phyloP scores from a whole-genome alignment of 2,113 vertebrate genomes.

The Oenanthe oenanthe region DNA sequence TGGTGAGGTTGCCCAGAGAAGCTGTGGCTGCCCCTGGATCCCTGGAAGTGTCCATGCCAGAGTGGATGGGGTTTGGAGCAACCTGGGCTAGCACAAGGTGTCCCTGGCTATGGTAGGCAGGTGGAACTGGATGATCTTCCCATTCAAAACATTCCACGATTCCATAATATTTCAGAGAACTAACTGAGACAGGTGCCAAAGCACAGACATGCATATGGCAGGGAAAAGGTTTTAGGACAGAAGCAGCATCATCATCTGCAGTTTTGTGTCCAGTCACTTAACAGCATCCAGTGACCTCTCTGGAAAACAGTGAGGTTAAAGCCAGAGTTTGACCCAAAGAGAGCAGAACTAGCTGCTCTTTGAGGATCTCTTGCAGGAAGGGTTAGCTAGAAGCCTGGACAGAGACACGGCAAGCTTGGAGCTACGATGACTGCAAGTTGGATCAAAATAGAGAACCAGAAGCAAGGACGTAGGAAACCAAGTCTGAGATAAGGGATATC shows the following conservation, averaged over 20 bases:
- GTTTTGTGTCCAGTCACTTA: not conserved
- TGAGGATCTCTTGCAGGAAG: not conserved
- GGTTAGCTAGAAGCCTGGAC: not conserved
- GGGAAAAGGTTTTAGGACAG: not conserved
- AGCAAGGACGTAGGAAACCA: accelerated
- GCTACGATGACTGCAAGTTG: not conserved
- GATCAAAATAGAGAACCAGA: not conserved
- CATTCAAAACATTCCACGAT: not conserved
- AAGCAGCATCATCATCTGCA: accelerated
- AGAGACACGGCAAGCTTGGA: not conserved
- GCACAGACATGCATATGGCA: accelerated
- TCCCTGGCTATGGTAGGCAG: not conserved
- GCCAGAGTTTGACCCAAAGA: not conserved
- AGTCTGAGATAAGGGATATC: not conserved
- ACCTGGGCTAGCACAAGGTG: not conserved
- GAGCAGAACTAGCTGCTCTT: not conserved
- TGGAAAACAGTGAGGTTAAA: not conserved
- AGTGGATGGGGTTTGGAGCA: not conserved
- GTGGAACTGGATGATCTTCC: not conserved
- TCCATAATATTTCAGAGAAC: not conserved
- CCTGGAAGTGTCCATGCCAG: not conserved
- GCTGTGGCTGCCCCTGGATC: not conserved
- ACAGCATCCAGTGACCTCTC: not conserved
- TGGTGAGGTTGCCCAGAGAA: not conserved
- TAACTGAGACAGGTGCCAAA: accelerated